Percentiles rank a stretch among this genome's conserved stretches.
Evolutionary conservation across 2,888 invertebrate species (phyloP).

Genomic region (Eurytoma californica): DNA sequence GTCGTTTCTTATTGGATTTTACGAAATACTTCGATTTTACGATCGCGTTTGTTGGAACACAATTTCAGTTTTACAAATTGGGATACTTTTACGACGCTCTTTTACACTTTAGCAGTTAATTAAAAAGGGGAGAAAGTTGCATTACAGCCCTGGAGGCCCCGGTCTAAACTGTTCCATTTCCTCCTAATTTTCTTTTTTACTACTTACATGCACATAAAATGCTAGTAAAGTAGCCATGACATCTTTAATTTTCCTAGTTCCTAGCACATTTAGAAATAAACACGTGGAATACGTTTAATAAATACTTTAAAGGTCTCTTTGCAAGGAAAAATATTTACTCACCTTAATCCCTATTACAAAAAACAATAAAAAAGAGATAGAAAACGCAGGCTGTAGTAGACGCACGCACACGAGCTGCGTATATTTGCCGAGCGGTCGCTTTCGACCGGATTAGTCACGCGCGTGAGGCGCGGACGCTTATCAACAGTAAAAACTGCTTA

Average conservation of each 20-base stretch:
- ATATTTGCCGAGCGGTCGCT: constrained; percentile 43
- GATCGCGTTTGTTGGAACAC: constrained; percentile 45
- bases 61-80: constrained; percentile 51
- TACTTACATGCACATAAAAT: too few relatives aligned
- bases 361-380: background rate
- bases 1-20: constrained; percentile 52
- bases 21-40: constrained; percentile 50
- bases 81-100: constrained; percentile 47
- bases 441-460: constrained; percentile 63
- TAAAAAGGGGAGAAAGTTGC: constrained; percentile 26
- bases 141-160: too few relatives aligned
- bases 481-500: constrained; percentile 66
- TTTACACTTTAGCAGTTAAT: constrained; percentile 44
- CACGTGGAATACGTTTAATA: background rate
- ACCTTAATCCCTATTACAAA: too few relatives aligned
- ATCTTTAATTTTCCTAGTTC: too few relatives aligned
- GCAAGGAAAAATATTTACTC: too few relatives aligned
- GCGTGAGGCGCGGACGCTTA: constrained; percentile 60
- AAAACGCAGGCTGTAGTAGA: background rate
- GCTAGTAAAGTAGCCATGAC: too few relatives aligned
- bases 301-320: background rate
- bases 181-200: too few relatives aligned
- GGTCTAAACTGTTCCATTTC: too few relatives aligned
- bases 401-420: background rate
- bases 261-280: background rate